These are phyloP conservation scores for Xiphophorus hellerii DNA, from an alignment of 2,113 vertebrate genomes.

Conservation along the genomic window DNA sequence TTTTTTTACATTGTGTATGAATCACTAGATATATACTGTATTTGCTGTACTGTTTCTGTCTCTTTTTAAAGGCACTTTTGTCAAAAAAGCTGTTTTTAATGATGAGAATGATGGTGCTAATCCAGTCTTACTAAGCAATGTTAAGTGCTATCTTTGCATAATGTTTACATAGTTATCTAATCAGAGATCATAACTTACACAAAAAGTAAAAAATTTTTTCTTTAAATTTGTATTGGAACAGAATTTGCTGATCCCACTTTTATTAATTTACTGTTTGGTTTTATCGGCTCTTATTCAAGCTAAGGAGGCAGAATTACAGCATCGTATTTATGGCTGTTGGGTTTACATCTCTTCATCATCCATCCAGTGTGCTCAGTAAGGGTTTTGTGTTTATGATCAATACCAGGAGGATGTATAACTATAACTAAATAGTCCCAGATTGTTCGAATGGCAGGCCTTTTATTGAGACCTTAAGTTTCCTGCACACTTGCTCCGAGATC, in stretches of 20 bases:
- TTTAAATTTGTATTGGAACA: not conserved
- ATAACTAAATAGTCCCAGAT: too few relatives aligned
- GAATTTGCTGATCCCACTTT: not conserved
- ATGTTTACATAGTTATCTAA: slow-evolving; percentile 24
- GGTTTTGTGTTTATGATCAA: too few relatives aligned
- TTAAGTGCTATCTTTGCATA: slow-evolving; percentile 4
- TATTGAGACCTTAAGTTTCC: not conserved
- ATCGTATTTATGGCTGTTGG: too few relatives aligned
- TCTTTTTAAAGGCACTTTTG: slow-evolving; percentile 17
- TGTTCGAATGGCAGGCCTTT: too few relatives aligned
- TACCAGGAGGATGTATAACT: too few relatives aligned
- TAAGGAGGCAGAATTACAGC: not conserved
- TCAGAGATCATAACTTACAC: slow-evolving; percentile 13
- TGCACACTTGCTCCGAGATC: too few relatives aligned
- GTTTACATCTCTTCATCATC: too few relatives aligned
- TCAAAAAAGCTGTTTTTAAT: slow-evolving; percentile 26
- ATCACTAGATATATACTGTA: not conserved
- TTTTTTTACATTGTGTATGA: not conserved
- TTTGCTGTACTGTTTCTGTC: not conserved
- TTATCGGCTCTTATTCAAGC: not conserved
- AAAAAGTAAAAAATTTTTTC: not conserved
- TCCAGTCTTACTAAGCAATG: slow-evolving; percentile 24
- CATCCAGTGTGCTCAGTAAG: too few relatives aligned
- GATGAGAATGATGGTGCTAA: slow-evolving; percentile 37
- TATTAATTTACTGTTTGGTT: not conserved